A percentile compares a stretch with the other conserved stretches of the same genome.
Evolutionary conservation across 2,113 vertebrate species (phyloP).

Genomic region (Silurus asotus): DNA sequence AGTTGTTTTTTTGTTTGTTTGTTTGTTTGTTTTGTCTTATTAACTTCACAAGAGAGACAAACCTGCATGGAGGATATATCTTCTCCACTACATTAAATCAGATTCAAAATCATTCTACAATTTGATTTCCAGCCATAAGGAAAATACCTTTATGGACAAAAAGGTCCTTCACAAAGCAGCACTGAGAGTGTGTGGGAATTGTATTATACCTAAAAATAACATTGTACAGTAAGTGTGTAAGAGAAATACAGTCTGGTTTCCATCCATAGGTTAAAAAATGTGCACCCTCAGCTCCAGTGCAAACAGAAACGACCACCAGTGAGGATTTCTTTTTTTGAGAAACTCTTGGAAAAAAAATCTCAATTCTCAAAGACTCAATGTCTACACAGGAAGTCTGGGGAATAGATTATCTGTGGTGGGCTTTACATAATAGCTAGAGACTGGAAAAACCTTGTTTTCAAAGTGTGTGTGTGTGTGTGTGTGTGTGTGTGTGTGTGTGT

Average conservation of each 20-base stretch:
- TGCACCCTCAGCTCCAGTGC: background rate
- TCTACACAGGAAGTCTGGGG: slow-evolving; percentile 30
- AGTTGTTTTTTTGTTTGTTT: background rate
- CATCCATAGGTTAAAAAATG: background rate
- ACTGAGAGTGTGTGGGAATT: background rate
- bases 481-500: too few species aligned
- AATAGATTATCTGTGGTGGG: slow-evolving; percentile 33
- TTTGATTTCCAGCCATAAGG: background rate
- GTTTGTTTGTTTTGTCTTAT: background rate
- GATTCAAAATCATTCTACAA: background rate
- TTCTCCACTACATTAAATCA: background rate
- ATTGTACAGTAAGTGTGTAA: background rate
- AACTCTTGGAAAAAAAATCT: background rate
- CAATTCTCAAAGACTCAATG: background rate
- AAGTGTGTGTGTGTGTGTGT: too few species aligned
- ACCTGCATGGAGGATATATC: background rate
- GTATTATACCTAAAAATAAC: background rate
- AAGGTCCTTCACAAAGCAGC: background rate
- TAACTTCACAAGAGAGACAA: background rate
- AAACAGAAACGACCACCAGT: slow-evolving; percentile 22
- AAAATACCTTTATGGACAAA: background rate
- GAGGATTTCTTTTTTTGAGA: background rate
- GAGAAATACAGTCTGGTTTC: slow-evolving; percentile 5
- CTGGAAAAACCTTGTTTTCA: background rate
- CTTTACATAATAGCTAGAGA: slow-evolving; percentile 11